Percentiles rank a stretch among this genome's conserved stretches.
These are phyloP conservation scores for Styela clava DNA, from an alignment of 23 tunicate genomes.

Conservation along the genomic window DNA sequence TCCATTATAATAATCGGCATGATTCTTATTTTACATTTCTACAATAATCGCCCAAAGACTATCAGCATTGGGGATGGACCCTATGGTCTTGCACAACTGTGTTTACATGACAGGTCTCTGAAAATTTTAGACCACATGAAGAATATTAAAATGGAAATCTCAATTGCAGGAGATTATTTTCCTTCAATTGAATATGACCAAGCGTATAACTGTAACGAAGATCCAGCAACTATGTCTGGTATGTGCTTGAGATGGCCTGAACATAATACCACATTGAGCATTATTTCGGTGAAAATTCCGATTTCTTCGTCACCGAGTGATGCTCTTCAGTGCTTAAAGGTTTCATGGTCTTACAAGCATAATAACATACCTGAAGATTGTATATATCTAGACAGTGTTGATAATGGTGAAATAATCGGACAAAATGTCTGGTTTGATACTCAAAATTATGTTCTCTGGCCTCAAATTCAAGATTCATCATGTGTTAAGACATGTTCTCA, in stretches of 20 bases:
- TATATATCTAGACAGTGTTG: background rate
- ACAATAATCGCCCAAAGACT: background rate
- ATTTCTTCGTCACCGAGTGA: background rate
- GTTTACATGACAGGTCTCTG: background rate
- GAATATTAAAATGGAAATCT: background rate
- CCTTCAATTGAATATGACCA: background rate
- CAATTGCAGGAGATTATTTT: background rate
- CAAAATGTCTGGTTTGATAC: constrained; percentile 28
- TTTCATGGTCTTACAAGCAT: constrained; percentile 1
- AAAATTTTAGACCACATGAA: background rate
- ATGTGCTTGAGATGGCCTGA: constrained; percentile 7
- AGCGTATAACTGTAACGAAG: background rate
- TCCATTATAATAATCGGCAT: background rate
- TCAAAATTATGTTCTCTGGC: constrained; percentile 14
- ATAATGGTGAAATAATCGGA: background rate
- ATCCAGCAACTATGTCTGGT: background rate
- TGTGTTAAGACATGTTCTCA: constrained; percentile 17
- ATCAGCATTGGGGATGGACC: constrained; percentile 5
- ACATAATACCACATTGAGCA: background rate
- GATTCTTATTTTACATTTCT: constrained; percentile 13
- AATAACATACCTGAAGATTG: constrained; percentile 12
- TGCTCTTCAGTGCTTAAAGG: background rate
- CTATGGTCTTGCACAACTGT: background rate
- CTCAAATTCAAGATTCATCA: background rate
- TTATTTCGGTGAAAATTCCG: background rate